Evolutionary conservation across 2,113 vertebrate species (phyloP).

Genomic region (Notothenia coriiceps): DNA sequence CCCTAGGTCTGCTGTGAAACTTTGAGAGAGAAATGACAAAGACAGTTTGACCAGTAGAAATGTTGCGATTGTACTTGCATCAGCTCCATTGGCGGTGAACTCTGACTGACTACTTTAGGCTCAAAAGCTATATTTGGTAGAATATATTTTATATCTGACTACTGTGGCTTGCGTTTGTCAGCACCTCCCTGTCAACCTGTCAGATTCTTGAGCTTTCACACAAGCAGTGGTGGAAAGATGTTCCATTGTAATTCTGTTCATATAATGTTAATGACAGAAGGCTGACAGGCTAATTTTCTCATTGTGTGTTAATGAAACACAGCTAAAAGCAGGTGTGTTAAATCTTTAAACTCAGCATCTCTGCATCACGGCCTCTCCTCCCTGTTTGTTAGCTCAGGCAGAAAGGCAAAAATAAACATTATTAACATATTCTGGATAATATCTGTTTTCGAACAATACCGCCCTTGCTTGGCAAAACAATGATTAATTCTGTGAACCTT

Average conservation of each 20-base stretch:
- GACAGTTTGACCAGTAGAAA: constrained; percentile 44
- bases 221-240: too few relatives aligned
- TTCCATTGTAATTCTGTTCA: neutral
- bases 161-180: constrained; percentile 30
- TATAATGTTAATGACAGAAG: neutral
- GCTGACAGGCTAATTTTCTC: neutral
- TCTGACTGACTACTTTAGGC: constrained; percentile 39
- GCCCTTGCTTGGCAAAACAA: constrained; percentile 47
- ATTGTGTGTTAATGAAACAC: neutral
- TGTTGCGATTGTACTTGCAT: constrained; percentile 39
- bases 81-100: constrained; percentile 31
- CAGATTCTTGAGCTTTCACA: constrained; percentile 19
- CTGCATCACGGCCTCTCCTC: neutral
- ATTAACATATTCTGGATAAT: constrained; percentile 42
- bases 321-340: neutral
- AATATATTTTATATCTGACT: constrained; percentile 48
- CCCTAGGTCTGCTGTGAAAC: neutral
- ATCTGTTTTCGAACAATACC: constrained; percentile 34
- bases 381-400: neutral
- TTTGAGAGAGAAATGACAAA: neutral
- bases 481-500: constrained; percentile 66
- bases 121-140: constrained; percentile 30
- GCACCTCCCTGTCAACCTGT: constrained; percentile 35
- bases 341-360: neutral
- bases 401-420: constrained; percentile 30